Conservation (phyloP, 2,888 invertebrate genomes). For the Loripinus fragilis region DNA sequence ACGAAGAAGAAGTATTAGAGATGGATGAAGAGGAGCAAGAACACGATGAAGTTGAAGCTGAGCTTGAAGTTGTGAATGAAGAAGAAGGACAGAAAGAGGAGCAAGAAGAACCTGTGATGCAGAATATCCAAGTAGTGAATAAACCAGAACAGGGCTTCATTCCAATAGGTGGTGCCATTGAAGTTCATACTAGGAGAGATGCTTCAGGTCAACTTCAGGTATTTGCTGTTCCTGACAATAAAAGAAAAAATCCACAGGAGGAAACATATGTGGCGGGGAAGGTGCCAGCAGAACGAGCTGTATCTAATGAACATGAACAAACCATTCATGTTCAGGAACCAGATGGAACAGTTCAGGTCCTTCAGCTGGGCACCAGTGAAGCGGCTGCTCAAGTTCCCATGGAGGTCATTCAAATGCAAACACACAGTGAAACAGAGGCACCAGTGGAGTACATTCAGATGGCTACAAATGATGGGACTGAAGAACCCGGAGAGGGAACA, state of each 20-base stretch:
- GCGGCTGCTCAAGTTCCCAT: background rate
- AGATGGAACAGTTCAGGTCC: background rate
- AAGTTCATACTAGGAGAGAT: conserved; percentile 40
- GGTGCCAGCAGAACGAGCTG: background rate
- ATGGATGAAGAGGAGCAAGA: background rate
- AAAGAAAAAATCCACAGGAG: background rate
- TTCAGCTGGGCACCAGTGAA: background rate
- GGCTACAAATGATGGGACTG: background rate
- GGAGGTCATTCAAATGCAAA: background rate
- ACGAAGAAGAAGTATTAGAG: background rate
- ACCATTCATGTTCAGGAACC: background rate
- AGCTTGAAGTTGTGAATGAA: background rate
- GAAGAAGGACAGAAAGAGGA: background rate
- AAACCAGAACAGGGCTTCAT: conserved; percentile 2
- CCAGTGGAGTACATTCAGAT: background rate
- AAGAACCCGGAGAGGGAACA: background rate
- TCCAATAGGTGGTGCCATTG: conserved; percentile 24
- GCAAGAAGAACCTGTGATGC: background rate
- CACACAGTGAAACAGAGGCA: background rate
- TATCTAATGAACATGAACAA: background rate
- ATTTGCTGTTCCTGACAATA: conserved; percentile 15
- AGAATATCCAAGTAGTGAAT: background rate
- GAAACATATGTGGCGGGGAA: background rate
- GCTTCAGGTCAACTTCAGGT: conserved; percentile 36
- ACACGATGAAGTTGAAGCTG: background rate